Evolutionary conservation across 2,797 vertebrate species (phyloP), one percentile per base, ranked within the genome.

Genomic region (Trichosurus vulpecula): DNA sequence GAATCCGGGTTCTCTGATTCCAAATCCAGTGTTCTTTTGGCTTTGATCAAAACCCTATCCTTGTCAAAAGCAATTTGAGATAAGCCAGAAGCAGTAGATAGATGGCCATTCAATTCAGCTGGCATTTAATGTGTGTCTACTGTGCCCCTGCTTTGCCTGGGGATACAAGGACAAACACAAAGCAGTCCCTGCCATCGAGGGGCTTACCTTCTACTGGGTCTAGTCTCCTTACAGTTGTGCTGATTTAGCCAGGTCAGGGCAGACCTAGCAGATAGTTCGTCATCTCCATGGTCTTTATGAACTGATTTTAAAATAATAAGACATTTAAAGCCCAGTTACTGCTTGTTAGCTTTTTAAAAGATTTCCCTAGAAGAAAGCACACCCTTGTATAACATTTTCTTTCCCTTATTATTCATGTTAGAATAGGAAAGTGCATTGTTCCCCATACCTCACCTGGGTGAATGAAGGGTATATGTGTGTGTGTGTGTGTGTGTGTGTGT

Each of bases 341-440:
- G 2, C 61, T 47, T n/a, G 94, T 14, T 93, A n/a, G 14, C 29
- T 92, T 94, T 95, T 95, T 91, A 94, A 12, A 93, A 66, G 54
- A 41, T 92, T 91, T 19, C 47, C 56, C 56, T 57, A 27, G 54
- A 92, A 51, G 25, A 87, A 87, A 52, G 27, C 47, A 57, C 27
- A 30, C 47, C 11, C 0, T 52, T 93, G 47, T 51, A 90, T 74
- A 57, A 30, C 31, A 57, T 92, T 94, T 41, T 27, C 66, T 93
- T 90, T 95, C 52, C 94, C 52, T 87, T 8, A 1, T 91, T 35
- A 53, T 89, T 81, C 97, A 1, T 89, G 57, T 91, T 97, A 96
- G 95, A 90, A 51, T 93, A 96, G 58, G 58, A 95, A 87, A 89
- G 95, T 12, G 54, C 0, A 13, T 92, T 91, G 58, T 94, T 81